Percentiles rank a stretch among this genome's conserved stretches.
Evolutionary conservation across 2,113 vertebrate genomes (phyloP).

Genomic region (Lophochroa leadbeateri): DNA sequence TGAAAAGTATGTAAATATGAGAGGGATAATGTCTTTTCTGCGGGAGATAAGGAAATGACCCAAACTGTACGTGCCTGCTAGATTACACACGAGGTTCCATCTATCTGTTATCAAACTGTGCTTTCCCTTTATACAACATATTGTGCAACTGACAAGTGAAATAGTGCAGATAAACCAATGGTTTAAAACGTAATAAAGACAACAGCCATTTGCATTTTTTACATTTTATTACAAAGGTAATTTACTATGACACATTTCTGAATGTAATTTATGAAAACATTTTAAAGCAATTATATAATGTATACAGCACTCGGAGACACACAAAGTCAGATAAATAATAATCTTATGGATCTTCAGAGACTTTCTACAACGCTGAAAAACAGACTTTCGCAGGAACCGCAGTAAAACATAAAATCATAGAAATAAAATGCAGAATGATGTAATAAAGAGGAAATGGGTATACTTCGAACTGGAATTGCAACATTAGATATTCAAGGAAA

Average conservation of each 20-base stretch:
- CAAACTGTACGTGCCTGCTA: conserved; percentile 94
- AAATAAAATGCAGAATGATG: conserved; percentile 67
- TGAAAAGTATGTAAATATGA: conserved; percentile 99
- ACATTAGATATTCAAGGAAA: conserved; percentile 61
- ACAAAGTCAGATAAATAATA: conserved; percentile 81
- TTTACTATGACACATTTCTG: conserved; percentile 95
- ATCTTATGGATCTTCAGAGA: conserved; percentile 79
- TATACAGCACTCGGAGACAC: conserved; percentile 74
- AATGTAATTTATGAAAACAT: conserved; percentile 87
- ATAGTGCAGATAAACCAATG: conserved; percentile 99
- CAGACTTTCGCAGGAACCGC: conserved; percentile 27
- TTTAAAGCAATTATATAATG: conserved; percentile 83
- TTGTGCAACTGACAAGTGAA: conserved; percentile 94
- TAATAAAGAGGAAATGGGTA: conserved; percentile 62
- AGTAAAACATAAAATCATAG: conserved; percentile 70
- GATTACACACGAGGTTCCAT: conserved; percentile 93
- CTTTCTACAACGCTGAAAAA: conserved; percentile 65
- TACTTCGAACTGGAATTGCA: conserved; percentile 41
- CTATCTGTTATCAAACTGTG: conserved; percentile 94
- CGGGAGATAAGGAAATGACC: conserved; percentile 99
- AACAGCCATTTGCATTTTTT: conserved; percentile 95
- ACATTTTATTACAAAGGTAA: conserved; percentile 93
- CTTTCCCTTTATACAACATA: conserved; percentile 86
- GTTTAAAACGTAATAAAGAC: conserved; percentile 93
- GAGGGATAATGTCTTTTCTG: conserved; percentile 98